These are phyloP conservation scores for Solenopsis invicta DNA, from an alignment of 1,140 invertebrate genomes.

Conservation along the genomic window DNA sequence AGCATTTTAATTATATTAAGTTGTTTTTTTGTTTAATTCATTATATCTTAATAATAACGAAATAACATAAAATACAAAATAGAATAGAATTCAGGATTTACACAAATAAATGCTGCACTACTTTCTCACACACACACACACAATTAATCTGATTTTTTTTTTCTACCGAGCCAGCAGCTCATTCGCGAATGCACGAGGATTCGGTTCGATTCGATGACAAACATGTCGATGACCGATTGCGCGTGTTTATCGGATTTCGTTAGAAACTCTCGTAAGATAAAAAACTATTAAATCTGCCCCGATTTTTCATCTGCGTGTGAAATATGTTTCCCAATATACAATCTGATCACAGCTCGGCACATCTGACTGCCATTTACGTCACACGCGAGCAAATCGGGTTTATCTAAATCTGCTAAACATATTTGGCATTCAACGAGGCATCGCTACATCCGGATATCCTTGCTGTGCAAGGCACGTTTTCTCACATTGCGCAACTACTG, in stretches of 20 bases:
- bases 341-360: neutral
- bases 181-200: neutral
- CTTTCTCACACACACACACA: no score
- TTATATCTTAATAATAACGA: neutral
- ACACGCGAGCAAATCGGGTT: neutral
- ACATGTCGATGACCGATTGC: neutral
- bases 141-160: constrained; percentile 1
- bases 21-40: neutral
- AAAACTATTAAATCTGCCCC: neutral
- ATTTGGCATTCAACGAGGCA: constrained; percentile 32
- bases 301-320: neutral
- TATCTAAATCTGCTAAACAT: constrained; percentile 41
- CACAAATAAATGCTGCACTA: neutral
- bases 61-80: neutral
- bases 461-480: constrained; percentile 26
- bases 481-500: constrained; percentile 4
- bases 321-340: constrained; percentile 9
- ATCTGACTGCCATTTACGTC: constrained; percentile 20
- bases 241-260: neutral
- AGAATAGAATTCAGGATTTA: neutral
- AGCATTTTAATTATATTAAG: neutral
- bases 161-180: neutral
- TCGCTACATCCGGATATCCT: constrained; percentile 35
- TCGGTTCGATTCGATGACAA: neutral
- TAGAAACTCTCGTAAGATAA: neutral